Evolutionary conservation across 2,888 invertebrate species (phyloP).

Genomic region (Drosophila pseudotalamancana): DNA sequence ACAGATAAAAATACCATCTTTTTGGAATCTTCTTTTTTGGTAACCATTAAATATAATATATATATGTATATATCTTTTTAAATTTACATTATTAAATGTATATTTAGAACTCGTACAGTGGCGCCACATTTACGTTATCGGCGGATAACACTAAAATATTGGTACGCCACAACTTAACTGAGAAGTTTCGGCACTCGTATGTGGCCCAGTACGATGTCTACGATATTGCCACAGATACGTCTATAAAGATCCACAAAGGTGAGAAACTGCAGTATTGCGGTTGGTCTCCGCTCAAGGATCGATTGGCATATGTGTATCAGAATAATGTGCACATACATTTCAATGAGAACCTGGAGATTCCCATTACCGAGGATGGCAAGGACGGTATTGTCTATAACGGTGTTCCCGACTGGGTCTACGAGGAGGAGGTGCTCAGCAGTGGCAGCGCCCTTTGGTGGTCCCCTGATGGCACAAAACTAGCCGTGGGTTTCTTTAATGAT

Average conservation of each 20-base stretch:
- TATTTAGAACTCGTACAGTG: constrained; percentile 80
- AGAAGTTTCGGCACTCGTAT: constrained; percentile 87
- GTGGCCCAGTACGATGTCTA: constrained; percentile 87
- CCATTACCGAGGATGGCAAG: constrained; percentile 87
- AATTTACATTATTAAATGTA: background rate
- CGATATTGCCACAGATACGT: constrained; percentile 84
- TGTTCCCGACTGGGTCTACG: constrained; percentile 96
- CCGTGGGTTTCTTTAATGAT: constrained; percentile 90
- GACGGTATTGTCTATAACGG: constrained; percentile 91
- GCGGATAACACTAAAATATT: constrained; percentile 81
- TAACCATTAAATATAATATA: constrained; percentile 20
- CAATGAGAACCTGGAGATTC: constrained; percentile 78
- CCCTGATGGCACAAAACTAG: constrained; percentile 88
- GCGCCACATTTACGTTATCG: constrained; percentile 81
- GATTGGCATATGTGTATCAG: constrained; percentile 87
- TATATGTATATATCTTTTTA: background rate
- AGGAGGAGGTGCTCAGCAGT: constrained; percentile 92
- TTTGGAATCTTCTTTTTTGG: constrained; percentile 70
- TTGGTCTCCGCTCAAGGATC: constrained; percentile 86
- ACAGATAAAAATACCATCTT: constrained; percentile 63
- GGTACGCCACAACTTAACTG: constrained; percentile 78
- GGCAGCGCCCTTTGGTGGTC: constrained; percentile 93
- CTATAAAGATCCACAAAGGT: constrained; percentile 85
- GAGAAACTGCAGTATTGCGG: constrained; percentile 87
- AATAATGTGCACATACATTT: constrained; percentile 87